Base-by-base conservation (phyloP, 2,888 invertebrate genomes). In the Zaprionus bogoriensis region DNA sequence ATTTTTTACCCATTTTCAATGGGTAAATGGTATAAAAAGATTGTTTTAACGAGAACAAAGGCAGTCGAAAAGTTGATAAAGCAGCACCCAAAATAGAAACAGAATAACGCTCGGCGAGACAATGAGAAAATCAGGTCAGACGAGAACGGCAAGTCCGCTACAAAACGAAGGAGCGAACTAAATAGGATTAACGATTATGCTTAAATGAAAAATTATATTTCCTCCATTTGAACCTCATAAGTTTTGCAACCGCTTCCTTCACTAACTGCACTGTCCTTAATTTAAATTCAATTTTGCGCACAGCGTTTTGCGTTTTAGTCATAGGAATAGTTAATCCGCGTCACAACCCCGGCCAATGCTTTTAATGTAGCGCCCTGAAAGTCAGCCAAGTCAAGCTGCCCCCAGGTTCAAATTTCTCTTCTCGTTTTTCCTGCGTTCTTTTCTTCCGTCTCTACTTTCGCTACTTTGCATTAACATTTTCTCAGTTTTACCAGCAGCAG, bases 391-490 rank as follows among this genome's bases (percentile, higher is more conserved):
- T 62, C 50, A 65, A 73, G 47, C 66, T 60, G 48, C 57, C 63
- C 47, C 50, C 14, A 54, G 62, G 53, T 44, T 47, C 47, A 17
- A n/a, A 28, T 57, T 48, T 25, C 17, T 44, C 12, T 17, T 44
- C 25, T 2, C 17, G 0, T 14, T 4, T 17, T 36, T 36, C 17
- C 2, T 12, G 10, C 17, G 12, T 25, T 44, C 28, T 48, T 41
- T 38, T 47, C 64, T 59, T 57, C 12, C 23, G 10, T 47, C 61
- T 64, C 55, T 62, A 52, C 42, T 63, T 74, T 74, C 45, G 58
- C 65, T 67, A 61, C 75, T 80, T 74, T 74, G 44, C 63, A 61
- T 67, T 68, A 58, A 57, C 50, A 63, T 65, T 74, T 65, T 62
- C 44, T 36, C 36, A 38, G 44, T 38, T 59, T 58, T 69, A 39